phyloP scores from a whole-genome alignment of 2,888 invertebrate species.

The Polyommatus iphigenia region DNA sequence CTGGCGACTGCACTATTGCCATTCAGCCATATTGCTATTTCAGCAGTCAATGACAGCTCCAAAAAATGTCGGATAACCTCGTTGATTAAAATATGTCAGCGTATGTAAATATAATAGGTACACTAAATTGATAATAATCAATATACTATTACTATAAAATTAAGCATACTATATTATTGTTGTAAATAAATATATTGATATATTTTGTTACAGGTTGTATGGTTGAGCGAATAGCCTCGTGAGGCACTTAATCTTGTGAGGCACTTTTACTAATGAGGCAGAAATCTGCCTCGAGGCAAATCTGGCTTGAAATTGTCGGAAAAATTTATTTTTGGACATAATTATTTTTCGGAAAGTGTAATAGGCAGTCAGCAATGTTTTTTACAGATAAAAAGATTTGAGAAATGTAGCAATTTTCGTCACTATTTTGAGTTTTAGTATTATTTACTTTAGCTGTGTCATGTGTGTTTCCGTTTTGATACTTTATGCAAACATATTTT shows the following conservation, averaged over 20 bases:
- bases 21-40: not conserved
- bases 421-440: not conserved
- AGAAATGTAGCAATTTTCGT: not conserved
- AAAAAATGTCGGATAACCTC: not conserved
- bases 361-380: not conserved
- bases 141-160: not conserved
- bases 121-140: not conserved
- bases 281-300: not conserved
- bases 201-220: not conserved
- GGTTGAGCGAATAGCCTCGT: slow-evolving; percentile 5
- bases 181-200: slow-evolving; percentile 7
- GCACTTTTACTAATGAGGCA: slow-evolving; percentile 3
- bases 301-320: not conserved
- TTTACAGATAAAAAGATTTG: too few relatives aligned
- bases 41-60: not conserved
- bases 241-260: slow-evolving; percentile 19
- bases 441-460: not conserved
- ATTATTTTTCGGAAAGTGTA: not conserved
- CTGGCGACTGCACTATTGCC: not conserved
- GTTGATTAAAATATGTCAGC: too few relatives aligned
- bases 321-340: not conserved
- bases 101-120: slow-evolving; percentile 3
- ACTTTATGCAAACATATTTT: not conserved
- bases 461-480: not conserved
- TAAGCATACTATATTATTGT: slow-evolving; percentile 4